phyloP scores from a whole-genome alignment of 2,113 vertebrate species.

The Glaucidium brasilianum region DNA sequence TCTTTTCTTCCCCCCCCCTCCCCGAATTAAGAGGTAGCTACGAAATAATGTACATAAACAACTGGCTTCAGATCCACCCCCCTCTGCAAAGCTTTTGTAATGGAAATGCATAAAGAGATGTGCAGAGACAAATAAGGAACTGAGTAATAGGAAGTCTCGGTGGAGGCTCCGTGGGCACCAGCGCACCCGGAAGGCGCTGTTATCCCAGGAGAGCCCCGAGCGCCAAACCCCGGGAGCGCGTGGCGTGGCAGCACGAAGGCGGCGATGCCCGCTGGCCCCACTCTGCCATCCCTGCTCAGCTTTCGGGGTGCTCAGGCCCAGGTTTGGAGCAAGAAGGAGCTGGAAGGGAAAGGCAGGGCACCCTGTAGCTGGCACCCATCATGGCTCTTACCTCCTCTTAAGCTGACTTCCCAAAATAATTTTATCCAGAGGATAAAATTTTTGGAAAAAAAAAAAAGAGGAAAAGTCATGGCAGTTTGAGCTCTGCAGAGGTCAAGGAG shows the following conservation, averaged over 20 bases:
- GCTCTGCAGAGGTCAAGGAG: background rate
- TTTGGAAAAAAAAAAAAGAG: too few species aligned
- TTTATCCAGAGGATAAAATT: background rate
- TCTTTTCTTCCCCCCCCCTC: background rate
- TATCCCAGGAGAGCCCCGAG: background rate
- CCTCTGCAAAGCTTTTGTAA: background rate
- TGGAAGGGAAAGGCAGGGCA: background rate
- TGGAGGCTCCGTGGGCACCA: fast-evolving
- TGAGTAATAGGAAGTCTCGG: slow-evolving; percentile 13
- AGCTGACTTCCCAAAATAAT: background rate
- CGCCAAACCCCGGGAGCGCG: background rate
- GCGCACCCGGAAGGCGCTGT: background rate
- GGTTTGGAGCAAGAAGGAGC: background rate
- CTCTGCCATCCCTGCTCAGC: background rate
- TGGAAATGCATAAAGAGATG: background rate
- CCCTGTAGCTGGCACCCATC: fast-evolving
- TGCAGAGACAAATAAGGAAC: slow-evolving; percentile 11
- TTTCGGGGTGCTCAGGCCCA: background rate
- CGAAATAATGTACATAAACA: background rate
- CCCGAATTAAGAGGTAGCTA: background rate
- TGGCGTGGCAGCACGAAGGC: background rate
- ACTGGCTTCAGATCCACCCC: background rate
- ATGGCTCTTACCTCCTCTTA: background rate
- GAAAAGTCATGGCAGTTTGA: background rate
- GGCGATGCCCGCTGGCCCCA: background rate